Base-by-base conservation (phyloP, 23 tunicate species). In the Styela clava region DNA sequence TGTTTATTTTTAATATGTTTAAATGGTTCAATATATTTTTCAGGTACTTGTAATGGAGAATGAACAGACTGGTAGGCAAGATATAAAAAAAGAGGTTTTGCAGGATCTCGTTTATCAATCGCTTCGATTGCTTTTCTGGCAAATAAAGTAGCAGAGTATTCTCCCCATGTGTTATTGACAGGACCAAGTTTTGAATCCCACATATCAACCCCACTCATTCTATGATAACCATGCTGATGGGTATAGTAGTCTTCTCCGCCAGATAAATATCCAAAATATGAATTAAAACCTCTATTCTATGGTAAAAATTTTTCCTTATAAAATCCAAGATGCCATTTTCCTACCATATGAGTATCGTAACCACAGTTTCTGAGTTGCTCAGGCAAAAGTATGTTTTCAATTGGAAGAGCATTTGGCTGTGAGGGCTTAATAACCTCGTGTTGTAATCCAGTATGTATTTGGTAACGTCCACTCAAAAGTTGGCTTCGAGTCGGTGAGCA, bases 261-360 rank as follows among this genome's bases (percentile, higher is more conserved):
- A 71, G 76, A 51, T 61, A 91, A 79, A 79, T 87, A 91, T 3
- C 97, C 97, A 74, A 83, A 86, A 64, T 86, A 91, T 25, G 85
- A 69, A 34, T 91, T 74, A 67, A 91, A 91, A 9, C 97, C 97
- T 30, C 92, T 72, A 21, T 87, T 87, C 92, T 88, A 91, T 3
- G 97, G 97, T 2, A 83, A 33, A 52, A 76, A 83, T 5, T 71
- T 80, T 19, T 83, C 69, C 63, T 91, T 71, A 69, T 35, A 87
- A 81, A 85, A 89, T 33, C 97, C 97, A 33, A 91, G 79, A 77
- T 91, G 97, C 97, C 97, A 91, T 87, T 91, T 91, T 29, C 97
- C 97, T 1, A 87, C 92, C 92, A 83, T 83, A 33, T 82, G 87
- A 18, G 97, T 91, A 34, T 87, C 84, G 63, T 86, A 91, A 19